Base-by-base conservation (phyloP, 2,888 invertebrate genomes). In the Anthophora plumipes region DNA sequence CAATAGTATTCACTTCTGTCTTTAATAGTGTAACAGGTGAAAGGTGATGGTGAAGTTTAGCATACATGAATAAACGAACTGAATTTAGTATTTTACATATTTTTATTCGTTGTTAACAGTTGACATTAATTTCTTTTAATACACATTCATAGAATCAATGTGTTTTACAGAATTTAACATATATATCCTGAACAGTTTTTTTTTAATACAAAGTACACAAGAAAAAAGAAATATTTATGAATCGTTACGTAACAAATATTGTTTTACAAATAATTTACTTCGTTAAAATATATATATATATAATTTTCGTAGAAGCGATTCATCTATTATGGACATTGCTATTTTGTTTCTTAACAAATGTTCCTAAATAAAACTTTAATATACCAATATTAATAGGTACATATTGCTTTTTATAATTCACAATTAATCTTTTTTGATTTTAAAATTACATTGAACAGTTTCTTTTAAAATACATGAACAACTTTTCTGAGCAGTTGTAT, bases 51-150 rank as follows among this genome's bases (percentile, higher is more conserved):
- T 0, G 37, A 59, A 31, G 41, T n/a, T 52, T 20, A 31, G 31
- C 31, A 22, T n/a, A 14, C 4, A 55, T n/a, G n/a, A 63, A 64
- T 59, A 41, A 69, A 79, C 12, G 73, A 72, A 72, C 41, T 37
- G 17, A 43, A 72, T 52, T 50, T 37, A 54, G 22, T 80, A 50
- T 72, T 43, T 83, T 67, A 68, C 43, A 78, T 70, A 71, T 72
- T 83, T 85, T 78, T 81, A 74, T 84, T 82, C 50, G 71, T 77
- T 81, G 68, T 75, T 85, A 77, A 79, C 70, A 84, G 61, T 72
- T 75, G 60, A 77, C 70, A 64, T 71, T 69, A 83, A 74, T 74
- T 75, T 68, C 43, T 54, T 59, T 70, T 63, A 70, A 52, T 80
- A 82, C 71, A 79, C 46, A 57, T 80, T 80, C 17, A 50, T 66